Base-by-base conservation (phyloP, 1,140 invertebrate species). In the Metaphire vulgaris region DNA sequence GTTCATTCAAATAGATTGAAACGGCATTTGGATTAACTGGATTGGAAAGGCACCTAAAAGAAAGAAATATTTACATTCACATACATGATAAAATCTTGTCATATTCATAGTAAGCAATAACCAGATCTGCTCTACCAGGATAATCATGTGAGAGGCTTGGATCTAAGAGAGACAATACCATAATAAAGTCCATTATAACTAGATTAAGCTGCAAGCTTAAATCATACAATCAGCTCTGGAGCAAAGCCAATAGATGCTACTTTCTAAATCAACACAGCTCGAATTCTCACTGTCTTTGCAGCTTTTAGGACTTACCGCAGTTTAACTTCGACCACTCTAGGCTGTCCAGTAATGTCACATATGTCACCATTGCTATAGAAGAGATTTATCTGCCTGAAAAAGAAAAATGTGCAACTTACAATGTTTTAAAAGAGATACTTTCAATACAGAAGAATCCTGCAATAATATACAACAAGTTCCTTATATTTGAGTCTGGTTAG, bases 221-320 rank as follows among this genome's bases (percentile, higher is more conserved):
- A n/a, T n/a, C n/a, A n/a, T n/a, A n/a, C n/a, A n/a, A n/a, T n/a
- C n/a, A n/a, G n/a, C n/a, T n/a, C n/a, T n/a, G n/a, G n/a, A n/a
- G n/a, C n/a, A n/a, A n/a, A n/a, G n/a, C n/a, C n/a, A n/a, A n/a
- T n/a, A n/a, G n/a, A n/a, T n/a, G n/a, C n/a, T n/a, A n/a, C n/a
- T n/a, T n/a, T n/a, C n/a, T n/a, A n/a, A n/a, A n/a, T n/a, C n/a
- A n/a, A n/a, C n/a, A n/a, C n/a, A n/a, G n/a, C n/a, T n/a, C n/a
- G n/a, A n/a, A n/a, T n/a, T n/a, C n/a, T n/a, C n/a, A n/a, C n/a
- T n/a, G n/a, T n/a, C n/a, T n/a, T n/a, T n/a, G n/a, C n/a, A n/a
- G n/a, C n/a, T n/a, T n/a, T n/a, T n/a, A n/a, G n/a, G n/a, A n/a
- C 85, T 85, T 93, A 98, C 85, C 93, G 94, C 1, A 95, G 85